phyloP scores from a whole-genome alignment of 2,888 invertebrate genomes.

The Drosophila greeni region DNA sequence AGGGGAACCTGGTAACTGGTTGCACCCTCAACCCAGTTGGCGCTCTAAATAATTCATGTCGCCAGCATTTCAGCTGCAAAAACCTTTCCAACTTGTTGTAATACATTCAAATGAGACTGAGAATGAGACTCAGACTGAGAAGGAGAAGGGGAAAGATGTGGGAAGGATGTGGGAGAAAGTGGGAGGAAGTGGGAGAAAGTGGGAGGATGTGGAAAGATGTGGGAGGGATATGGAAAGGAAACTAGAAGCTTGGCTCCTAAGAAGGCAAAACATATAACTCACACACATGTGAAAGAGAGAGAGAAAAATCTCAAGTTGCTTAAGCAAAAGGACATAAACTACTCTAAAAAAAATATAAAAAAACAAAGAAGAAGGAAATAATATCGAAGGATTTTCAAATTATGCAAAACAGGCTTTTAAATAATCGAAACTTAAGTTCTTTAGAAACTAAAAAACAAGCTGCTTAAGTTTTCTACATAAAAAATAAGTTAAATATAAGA shows the following conservation, averaged over 20 bases:
- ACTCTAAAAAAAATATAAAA: constrained; percentile 15
- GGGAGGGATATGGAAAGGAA: neutral
- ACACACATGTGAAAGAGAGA: constrained; percentile 10
- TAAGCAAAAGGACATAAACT: constrained; percentile 24
- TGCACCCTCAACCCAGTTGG: constrained; percentile 36
- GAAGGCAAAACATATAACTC: neutral
- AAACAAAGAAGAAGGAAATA: neutral
- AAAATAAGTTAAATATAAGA: neutral
- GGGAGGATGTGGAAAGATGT: neutral
- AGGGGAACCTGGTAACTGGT: neutral
- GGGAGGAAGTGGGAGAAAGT: no score
- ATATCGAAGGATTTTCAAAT: neutral
- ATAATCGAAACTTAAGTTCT: neutral
- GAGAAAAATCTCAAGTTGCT: constrained; percentile 54
- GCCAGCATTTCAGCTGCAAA: constrained; percentile 56
- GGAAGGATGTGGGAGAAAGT: neutral
- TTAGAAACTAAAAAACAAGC: neutral
- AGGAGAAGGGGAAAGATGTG: neutral
- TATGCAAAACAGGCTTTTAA: constrained; percentile 2
- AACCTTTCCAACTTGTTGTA: constrained; percentile 66
- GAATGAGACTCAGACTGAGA: neutral
- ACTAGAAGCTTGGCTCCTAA: neutral
- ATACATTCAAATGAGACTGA: constrained; percentile 62
- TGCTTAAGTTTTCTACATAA: neutral
- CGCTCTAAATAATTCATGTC: constrained; percentile 71